These are phyloP conservation scores for Eilema griseolum DNA, from an alignment of 2,888 invertebrate species.

Conservation along the genomic window DNA sequence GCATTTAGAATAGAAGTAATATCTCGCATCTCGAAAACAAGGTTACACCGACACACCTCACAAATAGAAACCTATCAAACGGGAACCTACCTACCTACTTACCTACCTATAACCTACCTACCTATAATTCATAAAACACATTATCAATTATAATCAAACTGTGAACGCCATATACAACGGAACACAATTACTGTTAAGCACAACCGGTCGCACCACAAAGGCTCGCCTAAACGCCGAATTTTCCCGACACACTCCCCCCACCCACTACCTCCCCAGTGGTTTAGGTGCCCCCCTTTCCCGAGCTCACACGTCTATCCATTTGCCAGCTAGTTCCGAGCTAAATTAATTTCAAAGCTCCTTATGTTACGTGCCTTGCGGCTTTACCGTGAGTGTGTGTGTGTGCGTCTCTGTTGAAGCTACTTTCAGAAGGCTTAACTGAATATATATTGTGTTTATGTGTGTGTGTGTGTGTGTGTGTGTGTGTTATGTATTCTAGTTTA, in stretches of 20 bases:
- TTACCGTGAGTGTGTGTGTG: conserved; percentile 78
- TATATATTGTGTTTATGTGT: conserved; percentile 59
- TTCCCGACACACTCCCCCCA: conserved; percentile 68
- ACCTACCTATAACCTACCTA: conserved; percentile 17
- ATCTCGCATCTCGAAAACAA: not conserved
- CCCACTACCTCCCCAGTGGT: conserved; percentile 51
- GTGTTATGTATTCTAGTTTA: conserved; percentile 62
- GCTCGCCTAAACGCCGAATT: conserved; percentile 85
- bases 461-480: conserved; percentile 66
- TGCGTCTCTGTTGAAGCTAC: conserved; percentile 66
- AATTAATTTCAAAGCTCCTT: conserved; percentile 88
- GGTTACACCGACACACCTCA: not conserved
- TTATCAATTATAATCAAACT: conserved; percentile 67
- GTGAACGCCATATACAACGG: conserved; percentile 60
- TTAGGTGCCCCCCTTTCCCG: conserved; percentile 57
- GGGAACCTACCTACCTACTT: conserved; percentile 10
- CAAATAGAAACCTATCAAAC: conserved; percentile 15
- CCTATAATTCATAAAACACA: conserved; percentile 43
- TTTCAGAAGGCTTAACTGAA: conserved; percentile 83
- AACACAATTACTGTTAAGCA: conserved; percentile 80
- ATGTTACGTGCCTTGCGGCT: conserved; percentile 87
- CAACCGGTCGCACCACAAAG: conserved; percentile 81
- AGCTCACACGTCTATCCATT: conserved; percentile 87
- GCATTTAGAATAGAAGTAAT: not conserved
- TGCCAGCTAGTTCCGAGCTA: conserved; percentile 88